These are phyloP conservation scores for Latrodectus geometricus DNA, from an alignment of 1,140 invertebrate species.

Conservation along the genomic window DNA sequence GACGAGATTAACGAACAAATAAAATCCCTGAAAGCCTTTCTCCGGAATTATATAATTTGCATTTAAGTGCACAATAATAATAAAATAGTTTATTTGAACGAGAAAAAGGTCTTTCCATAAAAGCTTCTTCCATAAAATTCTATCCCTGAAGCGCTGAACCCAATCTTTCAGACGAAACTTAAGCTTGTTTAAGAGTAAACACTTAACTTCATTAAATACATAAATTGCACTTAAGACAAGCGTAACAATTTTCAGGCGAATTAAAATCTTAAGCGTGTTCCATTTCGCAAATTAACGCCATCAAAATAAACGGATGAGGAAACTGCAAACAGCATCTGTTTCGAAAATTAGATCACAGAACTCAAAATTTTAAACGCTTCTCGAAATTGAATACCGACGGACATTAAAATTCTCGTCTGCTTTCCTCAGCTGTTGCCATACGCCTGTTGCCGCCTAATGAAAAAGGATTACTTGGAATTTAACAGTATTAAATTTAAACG, in stretches of 20 bases:
- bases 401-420: background rate
- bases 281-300: background rate
- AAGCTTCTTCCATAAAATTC: too few species aligned
- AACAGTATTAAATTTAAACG: background rate
- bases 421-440: background rate
- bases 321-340: background rate
- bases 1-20: too few species aligned
- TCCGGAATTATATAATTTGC: too few species aligned
- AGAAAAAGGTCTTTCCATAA: too few species aligned
- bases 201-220: constrained; percentile 1
- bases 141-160: too few species aligned
- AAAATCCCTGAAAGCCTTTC: too few species aligned
- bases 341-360: background rate
- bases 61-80: too few species aligned
- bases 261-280: background rate
- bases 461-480: background rate
- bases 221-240: background rate
- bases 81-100: too few species aligned
- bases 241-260: background rate
- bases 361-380: background rate
- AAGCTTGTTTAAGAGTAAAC: background rate
- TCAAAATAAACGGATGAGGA: background rate
- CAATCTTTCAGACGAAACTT: background rate
- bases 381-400: background rate
- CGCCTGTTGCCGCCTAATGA: background rate